Base-by-base conservation (phyloP, 2,113 vertebrate genomes). In the Raphicerus campestris region DNA sequence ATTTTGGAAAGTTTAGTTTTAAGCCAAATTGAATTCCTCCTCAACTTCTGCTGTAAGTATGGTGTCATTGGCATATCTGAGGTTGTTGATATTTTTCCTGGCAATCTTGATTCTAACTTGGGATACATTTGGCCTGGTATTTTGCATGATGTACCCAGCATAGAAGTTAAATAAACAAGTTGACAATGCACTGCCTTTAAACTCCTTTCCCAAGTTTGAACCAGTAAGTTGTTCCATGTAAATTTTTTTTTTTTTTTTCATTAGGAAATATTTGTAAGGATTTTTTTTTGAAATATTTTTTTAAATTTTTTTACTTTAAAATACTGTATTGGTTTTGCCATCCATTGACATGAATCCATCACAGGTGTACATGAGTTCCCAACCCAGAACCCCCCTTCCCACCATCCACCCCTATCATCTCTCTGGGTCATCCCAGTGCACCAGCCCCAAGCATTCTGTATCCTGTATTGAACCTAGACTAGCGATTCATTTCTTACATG, bases 71-170 rank as follows among this genome's bases (percentile, higher is more conserved):
- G 66, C 35, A 24, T 73, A 73, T 42, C 70, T 73, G 70, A 73
- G 5, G 10, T 73, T 24, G 20, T 73, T 73, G 35, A 2, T 39
- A 24, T 73, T 39, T 73, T 10, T 73, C 66, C 20, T 24, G 35
- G 35, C 20, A 42, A 42, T 39, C 35, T 39, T 39, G 66, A 73
- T 73, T 73, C 66, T 11, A 39, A 7, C 1, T 39, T 73, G 20
- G 22, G 66, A 24, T 22, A 39, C 20, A 39, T 42, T 5, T 0
- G 0, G 66, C 1, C 35, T 24, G 3, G 66, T 39, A 39, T 73
- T 73, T 73, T 13, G 10, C 66, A 39, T 73, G 19, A 73, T 39
- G 66, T 73, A 73, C 66, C 20, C 20, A 22, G 66, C 66, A 73
- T 73, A 73, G n/a, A 39, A 73, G 35, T 13, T 73, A 39, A 73